Evolutionary conservation across 2,113 vertebrate species (phyloP).

Genomic region (Tachycineta bicolor): DNA sequence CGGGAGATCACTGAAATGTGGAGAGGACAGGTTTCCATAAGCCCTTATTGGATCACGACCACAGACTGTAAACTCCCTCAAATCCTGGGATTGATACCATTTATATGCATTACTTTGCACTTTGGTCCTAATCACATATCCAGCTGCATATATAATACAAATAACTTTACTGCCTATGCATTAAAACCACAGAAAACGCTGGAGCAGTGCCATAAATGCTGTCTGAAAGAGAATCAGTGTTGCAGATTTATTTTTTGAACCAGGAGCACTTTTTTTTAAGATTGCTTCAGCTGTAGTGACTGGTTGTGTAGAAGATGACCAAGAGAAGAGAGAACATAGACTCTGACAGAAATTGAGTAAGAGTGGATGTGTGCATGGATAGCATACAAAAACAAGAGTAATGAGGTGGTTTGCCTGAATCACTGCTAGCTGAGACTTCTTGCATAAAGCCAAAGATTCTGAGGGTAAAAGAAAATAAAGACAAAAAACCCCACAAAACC

Average conservation of each 20-base stretch:
- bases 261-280: neutral
- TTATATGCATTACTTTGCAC: neutral
- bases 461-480: neutral
- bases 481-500: accelerated
- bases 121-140: neutral
- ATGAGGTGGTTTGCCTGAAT: neutral
- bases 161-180: neutral
- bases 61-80: neutral
- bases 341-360: neutral
- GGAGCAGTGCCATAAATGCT: neutral
- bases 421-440: neutral
- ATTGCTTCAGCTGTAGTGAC: neutral
- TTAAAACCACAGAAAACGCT: neutral
- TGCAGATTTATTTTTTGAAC: neutral
- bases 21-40: neutral
- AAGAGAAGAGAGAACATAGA: neutral
- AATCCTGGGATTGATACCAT: neutral
- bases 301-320: neutral
- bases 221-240: neutral
- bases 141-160: neutral
- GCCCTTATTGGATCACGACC: neutral
- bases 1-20: neutral
- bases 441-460: neutral
- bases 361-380: neutral
- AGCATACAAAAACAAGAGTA: neutral